Evolutionary conservation across 1,140 invertebrate genomes (phyloP).

Genomic region (Lethrus apterus): DNA sequence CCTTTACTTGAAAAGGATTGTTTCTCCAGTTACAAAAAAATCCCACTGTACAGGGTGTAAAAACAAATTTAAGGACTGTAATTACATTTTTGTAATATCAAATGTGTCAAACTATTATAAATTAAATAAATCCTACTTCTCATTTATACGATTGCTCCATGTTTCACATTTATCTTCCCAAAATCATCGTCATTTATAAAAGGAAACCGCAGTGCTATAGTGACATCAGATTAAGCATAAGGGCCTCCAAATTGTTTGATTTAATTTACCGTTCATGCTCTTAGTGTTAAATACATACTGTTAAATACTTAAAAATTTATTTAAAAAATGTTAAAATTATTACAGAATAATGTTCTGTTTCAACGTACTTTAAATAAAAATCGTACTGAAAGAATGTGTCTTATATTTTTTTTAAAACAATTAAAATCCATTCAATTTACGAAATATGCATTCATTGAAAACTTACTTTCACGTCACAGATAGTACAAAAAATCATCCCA

Average conservation of each 20-base stretch:
- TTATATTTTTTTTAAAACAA: neutral
- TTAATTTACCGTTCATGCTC: slow-evolving; percentile 8
- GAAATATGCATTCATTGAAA: too few relatives aligned
- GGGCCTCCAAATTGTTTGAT: slow-evolving; percentile 7
- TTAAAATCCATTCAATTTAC: too few relatives aligned
- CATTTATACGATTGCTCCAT: slow-evolving; percentile 18
- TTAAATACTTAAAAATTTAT: slow-evolving; percentile 12
- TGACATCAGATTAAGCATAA: slow-evolving; percentile 7
- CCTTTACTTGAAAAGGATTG: slow-evolving; percentile 39
- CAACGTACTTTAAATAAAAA: slow-evolving; percentile 13
- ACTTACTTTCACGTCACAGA: too few relatives aligned
- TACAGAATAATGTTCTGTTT: slow-evolving; percentile 14
- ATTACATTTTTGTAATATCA: slow-evolving; percentile 38
- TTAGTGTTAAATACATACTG: slow-evolving; percentile 7
- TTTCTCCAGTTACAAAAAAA: slow-evolving; percentile 38
- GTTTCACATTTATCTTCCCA: slow-evolving; percentile 9
- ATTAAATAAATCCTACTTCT: slow-evolving; percentile 27
- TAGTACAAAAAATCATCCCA: too few relatives aligned
- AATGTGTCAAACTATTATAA: slow-evolving; percentile 37
- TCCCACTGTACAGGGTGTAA: slow-evolving; percentile 39
- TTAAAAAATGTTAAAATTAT: slow-evolving; percentile 13
- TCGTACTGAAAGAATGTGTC: neutral
- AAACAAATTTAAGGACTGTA: slow-evolving; percentile 25
- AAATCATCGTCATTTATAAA: neutral
- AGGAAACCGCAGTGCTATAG: too few relatives aligned